Percentiles rank a stretch among this genome's conserved stretches.
Conservation (phyloP, 2,113 vertebrate species). For the Cichladusa arquata region DNA sequence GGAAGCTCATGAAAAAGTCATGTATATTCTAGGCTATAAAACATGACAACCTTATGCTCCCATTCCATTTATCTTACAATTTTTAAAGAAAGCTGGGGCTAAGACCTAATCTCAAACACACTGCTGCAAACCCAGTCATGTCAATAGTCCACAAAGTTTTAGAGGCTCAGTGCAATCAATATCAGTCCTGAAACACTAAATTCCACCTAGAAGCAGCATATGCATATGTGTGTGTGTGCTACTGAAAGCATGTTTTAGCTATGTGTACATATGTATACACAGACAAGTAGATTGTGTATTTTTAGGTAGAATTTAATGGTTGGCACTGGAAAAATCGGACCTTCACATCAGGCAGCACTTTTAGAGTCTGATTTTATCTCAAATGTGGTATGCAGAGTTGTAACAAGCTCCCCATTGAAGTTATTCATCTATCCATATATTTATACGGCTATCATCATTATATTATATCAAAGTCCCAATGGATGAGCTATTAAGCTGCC, state of each 20-base stretch:
- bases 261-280: background rate
- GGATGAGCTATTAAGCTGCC: background rate
- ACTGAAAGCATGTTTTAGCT: background rate
- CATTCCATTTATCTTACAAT: background rate
- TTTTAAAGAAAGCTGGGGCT: background rate
- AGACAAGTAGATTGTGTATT: background rate
- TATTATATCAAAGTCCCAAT: constrained; percentile 9
- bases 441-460: background rate
- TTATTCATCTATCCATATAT: constrained; percentile 14
- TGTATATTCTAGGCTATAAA: background rate
- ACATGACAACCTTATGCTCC: background rate
- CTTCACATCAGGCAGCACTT: background rate
- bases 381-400: background rate
- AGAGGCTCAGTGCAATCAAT: background rate
- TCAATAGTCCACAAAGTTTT: background rate
- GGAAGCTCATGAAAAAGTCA: background rate
- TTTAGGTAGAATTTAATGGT: background rate
- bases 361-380: background rate
- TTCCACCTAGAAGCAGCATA: background rate
- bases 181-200: background rate
- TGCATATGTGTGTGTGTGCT: background rate
- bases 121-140: background rate
- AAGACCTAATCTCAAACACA: background rate
- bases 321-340: background rate
- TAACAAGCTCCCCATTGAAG: constrained; percentile 10